Base-by-base conservation (phyloP, 2,113 vertebrate genomes). In the Rhizomys pruinosus region DNA sequence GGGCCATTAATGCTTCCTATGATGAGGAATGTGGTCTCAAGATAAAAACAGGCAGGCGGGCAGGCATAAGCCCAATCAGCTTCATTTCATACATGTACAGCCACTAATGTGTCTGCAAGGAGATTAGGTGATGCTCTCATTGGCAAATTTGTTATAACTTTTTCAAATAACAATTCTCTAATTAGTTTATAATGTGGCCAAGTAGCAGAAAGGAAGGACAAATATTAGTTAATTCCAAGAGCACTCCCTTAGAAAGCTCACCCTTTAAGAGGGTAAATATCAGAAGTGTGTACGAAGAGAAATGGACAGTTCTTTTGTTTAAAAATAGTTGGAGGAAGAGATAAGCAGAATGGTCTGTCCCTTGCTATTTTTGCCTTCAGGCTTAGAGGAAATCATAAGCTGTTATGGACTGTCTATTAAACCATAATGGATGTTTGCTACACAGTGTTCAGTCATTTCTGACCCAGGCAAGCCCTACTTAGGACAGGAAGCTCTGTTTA, bases 11-110 rank as follows among this genome's bases (percentile, higher is more conserved):
- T 97, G 96, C 71, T 39, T 96, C 97, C 94, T 97, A 93, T 82
- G 96, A 97, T 85, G 90, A 89, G 73, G 85, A 96, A 96, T 96
- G 97, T 92, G 90, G 87, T 96, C 94, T 74, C 92, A 95, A 98
- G 97, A 98, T 98, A 98, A 98, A 98, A 98, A 97, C 68, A 95
- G 96, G 82, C 96, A 95, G 93, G 86, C 72, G 27, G 19, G 76
- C 55, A 77, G 79, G 95, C 97, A 97, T 97, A 85, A 80, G 95
- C 93, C 90, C 94, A 94, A 47, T 52, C 68, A 55, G 87, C 96
- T 98, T 98, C 96, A 98, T 98, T 98, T 97, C 97, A 98, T 97
- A 97, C 96, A 89, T 94, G 90, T 95, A 81, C 91, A 96, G 89
- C 86, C 95, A 87, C 92, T 90, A 91, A 97, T n/a, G 22, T 93